Percentiles rank a stretch among this genome's conserved stretches.
Evolutionary conservation across 2,113 vertebrate genomes (phyloP).

Genomic region (Zosterops japonicus): DNA sequence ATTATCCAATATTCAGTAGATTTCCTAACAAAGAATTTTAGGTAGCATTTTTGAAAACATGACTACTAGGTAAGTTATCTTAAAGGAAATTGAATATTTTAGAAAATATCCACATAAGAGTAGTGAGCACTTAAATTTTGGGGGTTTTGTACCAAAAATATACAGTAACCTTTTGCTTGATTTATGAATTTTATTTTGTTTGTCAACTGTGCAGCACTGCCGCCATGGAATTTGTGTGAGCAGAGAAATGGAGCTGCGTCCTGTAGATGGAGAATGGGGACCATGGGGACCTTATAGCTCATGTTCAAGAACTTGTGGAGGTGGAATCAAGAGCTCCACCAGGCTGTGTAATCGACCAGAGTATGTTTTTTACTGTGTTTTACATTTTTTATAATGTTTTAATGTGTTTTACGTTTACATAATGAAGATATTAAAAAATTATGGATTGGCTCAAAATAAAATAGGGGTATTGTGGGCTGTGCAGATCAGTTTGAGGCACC

Average conservation of each 20-base stretch:
- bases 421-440: not conserved
- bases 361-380: conserved; percentile 75
- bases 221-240: conserved; percentile 90
- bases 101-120: not conserved
- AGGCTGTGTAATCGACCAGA: conserved; percentile 93
- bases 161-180: not conserved
- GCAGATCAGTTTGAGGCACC: not conserved
- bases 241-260: conserved; percentile 84
- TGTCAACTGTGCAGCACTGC: conserved; percentile 82
- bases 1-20: not conserved
- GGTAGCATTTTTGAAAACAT: not conserved
- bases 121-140: not conserved
- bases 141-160: not conserved
- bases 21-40: not conserved
- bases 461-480: not conserved
- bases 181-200: not conserved
- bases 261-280: conserved; percentile 95
- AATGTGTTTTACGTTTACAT: not conserved
- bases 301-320: conserved; percentile 94
- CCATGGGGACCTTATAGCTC: conserved; percentile 89
- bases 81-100: not conserved
- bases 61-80: not conserved
- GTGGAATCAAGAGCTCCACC: conserved; percentile 86
- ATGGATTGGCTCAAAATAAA: not conserved
- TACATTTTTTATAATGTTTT: not conserved